Percentiles rank a stretch among this genome's conserved stretches.
These are phyloP conservation scores for Silvanus unidentatus DNA, from an alignment of 2,888 invertebrate species.

Conservation along the genomic window DNA sequence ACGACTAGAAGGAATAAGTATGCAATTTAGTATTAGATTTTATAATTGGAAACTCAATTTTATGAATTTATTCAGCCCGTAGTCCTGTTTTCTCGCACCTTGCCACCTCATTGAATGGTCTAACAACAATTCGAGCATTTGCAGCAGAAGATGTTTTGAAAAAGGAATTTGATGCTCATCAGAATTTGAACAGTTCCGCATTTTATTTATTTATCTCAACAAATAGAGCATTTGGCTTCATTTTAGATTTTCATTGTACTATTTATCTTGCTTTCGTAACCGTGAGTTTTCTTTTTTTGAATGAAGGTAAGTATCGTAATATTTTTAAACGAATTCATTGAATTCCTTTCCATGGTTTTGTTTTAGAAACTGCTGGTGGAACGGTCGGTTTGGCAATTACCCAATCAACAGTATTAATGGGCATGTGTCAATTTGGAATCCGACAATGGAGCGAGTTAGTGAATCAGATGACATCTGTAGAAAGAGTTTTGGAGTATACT, in stretches of 20 bases:
- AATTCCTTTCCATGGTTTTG: too few relatives aligned
- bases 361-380: conserved; percentile 56
- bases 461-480: conserved; percentile 85
- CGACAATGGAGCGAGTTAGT: conserved; percentile 83
- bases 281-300: conserved; percentile 57
- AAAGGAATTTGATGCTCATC: conserved; percentile 56
- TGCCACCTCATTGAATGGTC: conserved; percentile 67
- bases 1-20: conserved; percentile 60
- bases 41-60: conserved; percentile 3
- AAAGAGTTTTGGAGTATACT: conserved; percentile 75
- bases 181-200: conserved; percentile 64
- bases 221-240: conserved; percentile 64
- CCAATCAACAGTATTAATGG: conserved; percentile 72
- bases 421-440: conserved; percentile 57
- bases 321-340: too few relatives aligned
- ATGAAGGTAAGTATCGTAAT: too few relatives aligned
- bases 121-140: conserved; percentile 70
- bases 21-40: conserved; percentile 35
- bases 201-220: conserved; percentile 62
- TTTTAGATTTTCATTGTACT: conserved; percentile 62
- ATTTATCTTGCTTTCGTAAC: conserved; percentile 61
- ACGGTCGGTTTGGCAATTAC: conserved; percentile 75
- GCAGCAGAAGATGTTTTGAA: conserved; percentile 57
- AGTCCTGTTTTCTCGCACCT: conserved; percentile 74
- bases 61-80: conserved; percentile 52